Conservation (phyloP, 1,140 invertebrate species). For the Heterodera schachtii region DNA sequence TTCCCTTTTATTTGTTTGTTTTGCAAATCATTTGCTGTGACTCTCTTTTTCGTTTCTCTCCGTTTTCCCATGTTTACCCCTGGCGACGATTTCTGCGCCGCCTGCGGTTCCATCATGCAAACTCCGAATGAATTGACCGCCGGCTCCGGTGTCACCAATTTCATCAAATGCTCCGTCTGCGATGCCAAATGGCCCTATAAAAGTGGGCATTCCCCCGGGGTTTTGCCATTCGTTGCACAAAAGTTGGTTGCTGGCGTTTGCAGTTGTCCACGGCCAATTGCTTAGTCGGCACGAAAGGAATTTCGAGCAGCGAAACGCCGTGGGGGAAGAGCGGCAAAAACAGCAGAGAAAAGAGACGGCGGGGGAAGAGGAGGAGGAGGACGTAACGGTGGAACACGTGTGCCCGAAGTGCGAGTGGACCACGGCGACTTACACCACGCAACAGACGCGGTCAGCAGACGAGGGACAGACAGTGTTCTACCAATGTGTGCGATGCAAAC, state of each 20-base stretch:
- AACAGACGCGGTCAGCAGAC: slow-evolving; percentile 92
- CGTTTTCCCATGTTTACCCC: background rate
- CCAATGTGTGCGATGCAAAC: slow-evolving; percentile 91
- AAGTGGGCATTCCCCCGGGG: slow-evolving; percentile 72
- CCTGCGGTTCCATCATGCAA: background rate
- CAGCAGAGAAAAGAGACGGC: slow-evolving; percentile 69
- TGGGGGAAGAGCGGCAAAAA: slow-evolving; percentile 72
- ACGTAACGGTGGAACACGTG: slow-evolving; percentile 73
- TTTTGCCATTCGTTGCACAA: background rate
- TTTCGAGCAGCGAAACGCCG: slow-evolving; percentile 65
- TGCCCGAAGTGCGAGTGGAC: slow-evolving; percentile 87
- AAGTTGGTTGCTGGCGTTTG: slow-evolving; percentile 69
- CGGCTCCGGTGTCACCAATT: background rate
- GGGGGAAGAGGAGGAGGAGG: slow-evolving; percentile 45
- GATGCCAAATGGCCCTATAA: background rate
- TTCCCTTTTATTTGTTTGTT: too few species aligned
- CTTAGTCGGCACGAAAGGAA: slow-evolving; percentile 65
- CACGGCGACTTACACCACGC: slow-evolving; percentile 88
- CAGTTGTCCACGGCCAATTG: slow-evolving; percentile 73
- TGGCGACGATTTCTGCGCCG: background rate
- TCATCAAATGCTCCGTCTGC: background rate
- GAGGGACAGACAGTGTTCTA: slow-evolving; percentile 99
- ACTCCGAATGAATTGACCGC: background rate
- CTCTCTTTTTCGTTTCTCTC: background rate
- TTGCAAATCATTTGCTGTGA: too few species aligned